Evolutionary conservation across 2,888 invertebrate species (phyloP).

Genomic region (Anticlea derivata): DNA sequence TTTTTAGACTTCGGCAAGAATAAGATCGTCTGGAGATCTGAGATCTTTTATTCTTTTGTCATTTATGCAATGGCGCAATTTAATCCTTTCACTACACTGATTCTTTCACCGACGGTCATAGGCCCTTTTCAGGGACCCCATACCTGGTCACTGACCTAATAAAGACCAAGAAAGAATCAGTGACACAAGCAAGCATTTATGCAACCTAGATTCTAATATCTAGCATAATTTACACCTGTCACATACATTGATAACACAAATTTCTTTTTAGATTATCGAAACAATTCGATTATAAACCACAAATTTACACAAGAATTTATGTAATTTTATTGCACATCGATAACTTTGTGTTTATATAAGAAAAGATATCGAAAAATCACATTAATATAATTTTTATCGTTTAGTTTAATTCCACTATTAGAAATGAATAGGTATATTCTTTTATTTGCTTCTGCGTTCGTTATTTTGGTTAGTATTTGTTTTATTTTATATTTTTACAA

Average conservation of each 20-base stretch:
- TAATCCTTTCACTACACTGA: too few species aligned
- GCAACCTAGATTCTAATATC: constrained; percentile 10
- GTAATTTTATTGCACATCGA: constrained; percentile 31
- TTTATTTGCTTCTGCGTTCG: constrained; percentile 36
- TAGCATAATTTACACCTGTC: constrained; percentile 7
- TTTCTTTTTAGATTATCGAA: constrained; percentile 24
- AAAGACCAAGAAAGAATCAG: too few species aligned
- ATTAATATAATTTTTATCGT: constrained; percentile 29
- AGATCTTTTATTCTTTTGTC: too few species aligned
- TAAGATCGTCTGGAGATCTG: too few species aligned
- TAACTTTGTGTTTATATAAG: constrained; percentile 32
- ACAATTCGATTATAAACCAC: constrained; percentile 10
- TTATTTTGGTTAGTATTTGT: constrained; percentile 46
- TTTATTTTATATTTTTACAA: constrained; percentile 1
- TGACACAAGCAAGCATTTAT: too few species aligned
- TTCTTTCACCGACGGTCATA: too few species aligned
- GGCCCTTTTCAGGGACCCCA: too few species aligned
- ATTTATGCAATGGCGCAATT: too few species aligned
- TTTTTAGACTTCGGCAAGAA: too few species aligned
- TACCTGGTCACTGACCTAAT: too few species aligned
- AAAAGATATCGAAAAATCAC: constrained; percentile 6
- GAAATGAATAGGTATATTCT: constrained; percentile 41
- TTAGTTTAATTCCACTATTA: constrained; percentile 20
- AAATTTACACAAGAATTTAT: constrained; percentile 24
- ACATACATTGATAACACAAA: constrained; percentile 21